phyloP scores from a whole-genome alignment of 1,140 invertebrate species.

The Melanaphis sacchari region DNA sequence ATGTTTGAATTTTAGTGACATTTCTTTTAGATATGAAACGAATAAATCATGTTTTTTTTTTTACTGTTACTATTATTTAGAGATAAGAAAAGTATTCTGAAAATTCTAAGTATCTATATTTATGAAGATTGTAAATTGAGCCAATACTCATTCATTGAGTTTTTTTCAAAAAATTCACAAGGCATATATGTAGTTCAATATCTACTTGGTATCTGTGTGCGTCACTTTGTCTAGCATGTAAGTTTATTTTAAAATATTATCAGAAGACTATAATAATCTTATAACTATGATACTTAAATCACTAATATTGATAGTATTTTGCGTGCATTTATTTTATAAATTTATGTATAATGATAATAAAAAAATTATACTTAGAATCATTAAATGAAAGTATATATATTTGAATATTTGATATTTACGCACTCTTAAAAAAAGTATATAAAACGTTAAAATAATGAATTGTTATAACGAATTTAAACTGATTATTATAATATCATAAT shows the following conservation, averaged over 20 bases:
- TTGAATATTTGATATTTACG: not conserved
- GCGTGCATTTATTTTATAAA: too few species aligned
- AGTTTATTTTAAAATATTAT: not conserved
- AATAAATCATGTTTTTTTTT: not conserved
- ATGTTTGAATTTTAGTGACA: not conserved
- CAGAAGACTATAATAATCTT: not conserved
- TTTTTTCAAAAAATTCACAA: not conserved
- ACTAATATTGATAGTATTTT: not conserved
- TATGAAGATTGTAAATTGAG: not conserved
- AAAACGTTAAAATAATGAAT: not conserved
- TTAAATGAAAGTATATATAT: not conserved
- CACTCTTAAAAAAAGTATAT: not conserved
- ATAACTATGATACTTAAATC: not conserved
- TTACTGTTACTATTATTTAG: not conserved
- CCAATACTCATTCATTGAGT: too few species aligned
- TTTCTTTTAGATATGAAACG: not conserved
- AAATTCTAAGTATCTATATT: not conserved
- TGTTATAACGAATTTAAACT: not conserved
- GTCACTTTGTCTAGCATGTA: not conserved
- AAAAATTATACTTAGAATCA: not conserved
- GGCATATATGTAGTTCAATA: not conserved
- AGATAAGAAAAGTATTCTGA: not conserved
- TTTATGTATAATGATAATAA: not conserved
- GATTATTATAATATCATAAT: not conserved
- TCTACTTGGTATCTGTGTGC: not conserved